These are phyloP conservation scores for Borostomias antarcticus DNA, from an alignment of 2,797 vertebrate species.

Conservation along the genomic window DNA sequence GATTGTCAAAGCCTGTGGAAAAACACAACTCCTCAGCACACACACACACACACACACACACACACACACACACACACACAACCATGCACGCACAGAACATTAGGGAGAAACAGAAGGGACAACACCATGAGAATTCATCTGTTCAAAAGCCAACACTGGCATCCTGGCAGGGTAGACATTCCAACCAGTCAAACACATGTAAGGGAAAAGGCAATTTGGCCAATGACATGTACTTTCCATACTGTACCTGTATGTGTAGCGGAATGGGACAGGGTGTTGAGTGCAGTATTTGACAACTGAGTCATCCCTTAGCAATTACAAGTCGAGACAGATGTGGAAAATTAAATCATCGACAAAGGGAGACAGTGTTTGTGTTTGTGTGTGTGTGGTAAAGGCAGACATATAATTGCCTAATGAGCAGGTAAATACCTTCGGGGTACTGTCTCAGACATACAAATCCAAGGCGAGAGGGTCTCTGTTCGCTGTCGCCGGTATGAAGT, in stretches of 20 bases:
- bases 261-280: no score
- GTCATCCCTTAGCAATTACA: no score
- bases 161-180: background rate
- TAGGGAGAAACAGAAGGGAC: conserved; percentile 21
- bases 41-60: background rate
- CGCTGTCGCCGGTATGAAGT: background rate
- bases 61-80: conserved; percentile 14
- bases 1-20: conserved; percentile 40
- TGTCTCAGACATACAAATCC: background rate
- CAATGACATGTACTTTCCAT: background rate
- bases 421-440: background rate
- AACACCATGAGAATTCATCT: background rate
- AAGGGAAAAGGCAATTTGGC: background rate
- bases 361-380: background rate
- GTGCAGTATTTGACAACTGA: no score
- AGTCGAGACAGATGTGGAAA: no score
- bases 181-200: conserved; percentile 2
- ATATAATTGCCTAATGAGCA: background rate
- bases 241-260: background rate
- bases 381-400: conserved; percentile 1
- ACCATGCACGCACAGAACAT: conserved; percentile 7
- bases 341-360: no score
- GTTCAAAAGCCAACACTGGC: background rate
- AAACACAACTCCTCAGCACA: conserved; percentile 31
- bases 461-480: background rate